Evolutionary conservation across 2,113 vertebrate genomes (phyloP), one percentile per base, ranked within the genome.

Genomic region (Ifrita kowaldi): DNA sequence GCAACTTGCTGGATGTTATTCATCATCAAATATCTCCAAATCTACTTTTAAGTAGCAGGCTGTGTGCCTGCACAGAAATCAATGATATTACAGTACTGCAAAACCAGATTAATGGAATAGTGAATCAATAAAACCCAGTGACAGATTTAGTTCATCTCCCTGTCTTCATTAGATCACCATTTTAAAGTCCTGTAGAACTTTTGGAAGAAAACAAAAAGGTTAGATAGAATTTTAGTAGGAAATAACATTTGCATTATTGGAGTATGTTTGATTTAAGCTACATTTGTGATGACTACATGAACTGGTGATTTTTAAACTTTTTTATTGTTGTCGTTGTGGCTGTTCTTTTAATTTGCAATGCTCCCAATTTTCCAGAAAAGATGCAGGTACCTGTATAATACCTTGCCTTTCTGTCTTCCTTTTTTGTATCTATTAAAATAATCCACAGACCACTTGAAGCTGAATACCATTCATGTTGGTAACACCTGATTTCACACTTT

Each of bases 1-100:
- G 57, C 16, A 85, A 68, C 39, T 63, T 87, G 33, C 75, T 91
- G 69, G 35, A 44, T 71, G 27, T 49, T 84, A 78, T n/a, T 60
- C 67, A 86, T n/a, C 9, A 83, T 53, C 56, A 84, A 52, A 19
- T 79, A 91, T 82, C 81, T 84, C 56, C 52, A 81, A 90, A 94
- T 87, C 49, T 75, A 82, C 53, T 89, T 92, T 75, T 71, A 89
- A 91, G 73, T 49, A 91, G 80, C 56, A 94, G 84, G 70, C 75
- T 46, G 21, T 62, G 24, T 64, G 65, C 52, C 80, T 64, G 50
- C 52, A 87, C 44, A 89, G 64, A 93, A 96, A 95, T 92, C 91
- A 86, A 84, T 87, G 46, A 47, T 50, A 73, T 32, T 65, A 87
- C 33, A 77, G n/a, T 62, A 63, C 74, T 68, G 71, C n/a, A 78